A percentile compares a stretch with the other conserved stretches of the same genome.
Evolutionary conservation across 2,113 vertebrate genomes (phyloP).

Genomic region (Myrmecobius fasciatus): DNA sequence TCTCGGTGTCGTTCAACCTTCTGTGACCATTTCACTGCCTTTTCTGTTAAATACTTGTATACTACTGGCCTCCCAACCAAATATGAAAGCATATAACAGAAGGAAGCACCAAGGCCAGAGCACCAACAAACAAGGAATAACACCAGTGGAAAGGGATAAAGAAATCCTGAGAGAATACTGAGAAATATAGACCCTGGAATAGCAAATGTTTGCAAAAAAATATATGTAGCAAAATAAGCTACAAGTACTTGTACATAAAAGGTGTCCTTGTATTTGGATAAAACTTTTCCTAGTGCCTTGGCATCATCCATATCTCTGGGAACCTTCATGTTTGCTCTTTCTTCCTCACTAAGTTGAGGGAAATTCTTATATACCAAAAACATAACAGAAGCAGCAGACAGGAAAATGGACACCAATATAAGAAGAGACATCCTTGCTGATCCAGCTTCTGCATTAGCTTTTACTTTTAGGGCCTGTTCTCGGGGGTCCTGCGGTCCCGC

Average conservation of each 20-base stretch:
- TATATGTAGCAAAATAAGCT: constrained; percentile 97
- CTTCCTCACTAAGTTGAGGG: constrained; percentile 95
- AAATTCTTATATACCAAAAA: constrained; percentile 97
- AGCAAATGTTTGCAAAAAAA: constrained; percentile 99
- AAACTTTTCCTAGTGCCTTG: constrained; percentile 97
- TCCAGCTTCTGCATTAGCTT: constrained; percentile 85
- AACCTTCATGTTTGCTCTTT: constrained; percentile 94
- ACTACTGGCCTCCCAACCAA: constrained; percentile 96
- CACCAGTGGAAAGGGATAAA: constrained; percentile 96
- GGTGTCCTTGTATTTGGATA: constrained; percentile 99
- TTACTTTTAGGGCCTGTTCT: constrained; percentile 62
- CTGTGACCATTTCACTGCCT: constrained; percentile 96
- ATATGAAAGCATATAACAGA: constrained; percentile 98
- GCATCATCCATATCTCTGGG: constrained; percentile 99
- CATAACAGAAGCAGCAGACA: constrained; percentile 95
- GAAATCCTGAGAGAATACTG: constrained; percentile 98
- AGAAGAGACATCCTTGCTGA: constrained; percentile 95
- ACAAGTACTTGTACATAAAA: constrained; percentile 98
- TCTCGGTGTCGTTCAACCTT: constrained; percentile 98
- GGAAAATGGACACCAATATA: constrained; percentile 93
- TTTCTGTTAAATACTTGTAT: constrained; percentile 97
- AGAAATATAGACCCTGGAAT: constrained; percentile 99
- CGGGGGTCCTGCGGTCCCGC: not conserved
- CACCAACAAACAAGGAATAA: constrained; percentile 98
- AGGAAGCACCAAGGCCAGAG: constrained; percentile 97